Evolutionary conservation across 2,888 invertebrate species (phyloP).

Genomic region (Phaedon cochleariae): DNA sequence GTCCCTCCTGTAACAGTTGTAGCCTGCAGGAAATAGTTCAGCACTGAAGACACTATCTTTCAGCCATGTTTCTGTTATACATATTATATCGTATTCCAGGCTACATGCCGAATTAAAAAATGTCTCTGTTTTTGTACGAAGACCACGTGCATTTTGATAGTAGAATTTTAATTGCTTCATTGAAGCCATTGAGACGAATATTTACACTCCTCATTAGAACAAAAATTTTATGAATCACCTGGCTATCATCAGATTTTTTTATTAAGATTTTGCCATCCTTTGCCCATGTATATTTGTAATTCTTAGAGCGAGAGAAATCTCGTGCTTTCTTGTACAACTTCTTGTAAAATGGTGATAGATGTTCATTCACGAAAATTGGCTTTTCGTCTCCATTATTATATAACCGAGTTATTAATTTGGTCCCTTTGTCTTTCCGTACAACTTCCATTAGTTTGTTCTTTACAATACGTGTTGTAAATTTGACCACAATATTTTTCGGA

Average conservation of each 20-base stretch:
- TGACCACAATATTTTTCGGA: neutral
- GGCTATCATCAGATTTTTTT: neutral
- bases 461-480: neutral
- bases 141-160: neutral
- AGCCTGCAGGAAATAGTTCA: neutral
- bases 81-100: neutral
- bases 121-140: neutral
- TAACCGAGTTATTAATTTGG: neutral
- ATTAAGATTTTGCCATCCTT: slow-evolving; percentile 1
- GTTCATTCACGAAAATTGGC: neutral
- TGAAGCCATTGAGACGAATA: neutral
- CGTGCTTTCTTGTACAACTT: neutral
- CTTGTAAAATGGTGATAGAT: neutral
- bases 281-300: neutral
- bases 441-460: neutral
- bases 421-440: neutral
- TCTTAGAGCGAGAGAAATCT: neutral
- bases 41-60: neutral
- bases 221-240: neutral
- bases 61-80: neutral
- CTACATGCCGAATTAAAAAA: neutral
- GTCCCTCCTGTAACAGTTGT: neutral
- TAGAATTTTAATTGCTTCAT: neutral
- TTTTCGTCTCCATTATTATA: neutral
- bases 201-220: neutral